Evolutionary conservation across 2,797 vertebrate species (phyloP), one percentile per base, ranked within the genome.

Genomic region (Rhyacichthys aspro): DNA sequence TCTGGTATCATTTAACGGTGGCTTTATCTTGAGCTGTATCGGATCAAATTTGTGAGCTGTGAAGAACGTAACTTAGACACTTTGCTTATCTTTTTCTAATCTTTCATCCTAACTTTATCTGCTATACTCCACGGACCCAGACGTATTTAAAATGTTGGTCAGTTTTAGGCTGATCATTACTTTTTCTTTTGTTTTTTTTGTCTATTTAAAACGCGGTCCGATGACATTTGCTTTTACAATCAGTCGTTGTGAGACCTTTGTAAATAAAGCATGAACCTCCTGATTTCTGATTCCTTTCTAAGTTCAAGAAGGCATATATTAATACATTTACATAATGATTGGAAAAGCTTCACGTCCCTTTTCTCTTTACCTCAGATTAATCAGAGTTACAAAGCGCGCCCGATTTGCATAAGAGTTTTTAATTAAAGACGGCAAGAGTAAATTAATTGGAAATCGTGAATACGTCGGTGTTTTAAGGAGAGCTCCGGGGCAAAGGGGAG

Each of bases 401-500:
- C 0, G 23, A 79, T 86, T 83, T 83, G 62, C 76, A 76, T 81
- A 54, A 57, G 32, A 64, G 41, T 66, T 70, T 75, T 73, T 74
- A 75, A 84, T 83, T 78, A 82, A 77, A 72, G 45, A 52, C 61
- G 63, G 18, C 3, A 28, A 77, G 63, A 74, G 74, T 62, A 75
- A 79, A 83, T 79, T 74, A 81, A 82, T 67, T 67, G 45, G 52
- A 79, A 70, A 71, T 71, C 81, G 60, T 58, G 56, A 69, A 62
- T 81, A 41, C 39, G 60, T 70, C n/a, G 53, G 57, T 60, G 67
- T 78, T 79, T 67, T 14, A 57, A 69, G 47, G 45, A 14, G 7
- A 62, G 28, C 70, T 59, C 6, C 12, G 7, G 54, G 70, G 60
- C 50, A 37, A 18, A 60, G 19, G 19, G 19, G 9, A 18, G 37